Conservation (phyloP, 2,888 invertebrate genomes). For the Eremobia ochroleuca region DNA sequence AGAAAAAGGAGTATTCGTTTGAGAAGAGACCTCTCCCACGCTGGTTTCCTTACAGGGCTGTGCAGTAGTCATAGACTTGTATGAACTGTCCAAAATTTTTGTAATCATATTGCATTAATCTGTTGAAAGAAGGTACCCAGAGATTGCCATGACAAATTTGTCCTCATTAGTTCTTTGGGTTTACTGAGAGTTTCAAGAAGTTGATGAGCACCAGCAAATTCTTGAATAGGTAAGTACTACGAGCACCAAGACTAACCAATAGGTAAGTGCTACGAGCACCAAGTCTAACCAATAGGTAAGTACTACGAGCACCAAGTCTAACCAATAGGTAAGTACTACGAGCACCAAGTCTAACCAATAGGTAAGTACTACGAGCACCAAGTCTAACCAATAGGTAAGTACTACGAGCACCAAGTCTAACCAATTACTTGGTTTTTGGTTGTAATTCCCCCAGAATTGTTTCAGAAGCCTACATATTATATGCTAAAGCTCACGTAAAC, state of each 20-base stretch:
- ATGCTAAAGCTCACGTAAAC: constrained; percentile 1
- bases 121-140: background rate
- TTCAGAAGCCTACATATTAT: background rate
- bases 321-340: background rate
- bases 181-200: background rate
- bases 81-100: background rate
- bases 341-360: background rate
- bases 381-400: no score
- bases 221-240: background rate
- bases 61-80: constrained; percentile 14
- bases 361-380: background rate
- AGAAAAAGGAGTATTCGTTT: constrained; percentile 3
- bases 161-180: background rate
- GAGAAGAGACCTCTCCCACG: constrained; percentile 31
- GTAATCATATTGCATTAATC: constrained; percentile 38
- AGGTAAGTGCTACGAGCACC: background rate
- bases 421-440: background rate
- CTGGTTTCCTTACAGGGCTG: constrained; percentile 14
- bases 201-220: background rate
- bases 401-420: background rate
- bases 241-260: background rate
- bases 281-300: background rate
- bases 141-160: background rate
- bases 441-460: background rate
- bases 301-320: background rate